Base-by-base conservation (phyloP, 2,888 invertebrate species). In the Tryphoninae sp. region DNA sequence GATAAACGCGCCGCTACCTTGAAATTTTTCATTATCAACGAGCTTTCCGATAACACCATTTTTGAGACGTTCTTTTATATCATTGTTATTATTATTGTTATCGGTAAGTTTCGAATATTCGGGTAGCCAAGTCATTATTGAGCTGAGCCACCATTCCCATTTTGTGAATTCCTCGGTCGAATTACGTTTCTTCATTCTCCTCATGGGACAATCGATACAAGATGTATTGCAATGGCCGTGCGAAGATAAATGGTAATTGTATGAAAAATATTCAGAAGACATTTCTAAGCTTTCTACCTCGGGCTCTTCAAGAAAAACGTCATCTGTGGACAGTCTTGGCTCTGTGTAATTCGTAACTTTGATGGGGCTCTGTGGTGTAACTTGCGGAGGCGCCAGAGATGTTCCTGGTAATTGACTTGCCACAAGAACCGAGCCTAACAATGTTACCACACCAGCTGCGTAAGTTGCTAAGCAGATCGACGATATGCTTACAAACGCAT, bases 381-480 rank as follows among this genome's bases (percentile, higher is more conserved):
- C 26, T 78, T 86, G 86, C 62, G 80, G 86, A 0, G 87, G 83
- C 49, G 78, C 83, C 33, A 90, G 81, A 33, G 87, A 85, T n/a
- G 88, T 89, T 80, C 89, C 90, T 61, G 92, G 91, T 40, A 92
- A 78, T 53, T 92, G 91, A 78, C 92, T 91, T 3, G 92, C 91
- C 23, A 93, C 88, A 59, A 93, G 85, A n/a, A 93, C 92, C 7
- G 95, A 94, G 42, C 94, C 94, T 62, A 95, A 86, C 59, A 95
- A 90, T 2, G 95, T 94, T 51, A 94, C 89, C 58, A 95, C 87
- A 59, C 95, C 93, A 4, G 94, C 94, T 7, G 94, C 91, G 88
- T 95, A 95, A 16, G 95, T 94, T 40, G 94, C 93, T 40, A 94
- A 91, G 84, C 95, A 93, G 51, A 95, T 93, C 1, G 94, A 92